Base-by-base conservation (phyloP, 2,888 invertebrate species). In the Eudasyphora cyanicolor region DNA sequence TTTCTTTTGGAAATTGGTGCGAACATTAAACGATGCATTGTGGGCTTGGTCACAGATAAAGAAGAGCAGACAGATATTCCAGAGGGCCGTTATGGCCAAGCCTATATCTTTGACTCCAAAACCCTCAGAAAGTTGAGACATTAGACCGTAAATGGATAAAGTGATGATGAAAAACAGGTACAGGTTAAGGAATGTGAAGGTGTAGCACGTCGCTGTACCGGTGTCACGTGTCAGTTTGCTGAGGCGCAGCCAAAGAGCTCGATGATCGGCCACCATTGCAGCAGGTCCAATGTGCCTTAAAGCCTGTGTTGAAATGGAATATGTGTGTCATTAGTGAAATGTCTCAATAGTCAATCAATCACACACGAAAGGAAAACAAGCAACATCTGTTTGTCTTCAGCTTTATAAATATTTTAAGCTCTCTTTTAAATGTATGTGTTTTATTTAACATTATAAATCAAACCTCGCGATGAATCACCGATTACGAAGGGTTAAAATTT, bases 41-140 rank as follows among this genome's bases (percentile, higher is more conserved):
- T 95, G 95, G 0, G 95, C 95, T 89, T 95, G 95, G 86, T 96
- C 95, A 87, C 95, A 95, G 82, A 95, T 94, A 86, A 95, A 95
- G 90, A 95, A 95, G n/a, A 96, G 90, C 67, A 95, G 88, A 49
- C 93, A 94, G 49, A 95, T 93, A 79, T 95, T 95, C 91, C 94
- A 95, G 10, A 93, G 89, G 0, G 95, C 95, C 0, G 95, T 95
- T 51, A 95, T 92, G 0, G 95, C 94, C 29, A 95, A 89, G 0
- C 95, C 95, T 75, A 96, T 94, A 87, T 96, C 95, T 89, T 95
- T 95, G 17, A 94, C 92, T n/a, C 95, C 95, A 79, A 95, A 94
- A 0, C 96, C 95, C 81, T 94, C 95, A 32, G 95, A 95, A 24
- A 96, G 94, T 90, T 95, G 95, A 12, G 95, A 95, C 89, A 96